phyloP scores from a whole-genome alignment of 2,797 vertebrate genomes.

The Muscicapa striata region DNA sequence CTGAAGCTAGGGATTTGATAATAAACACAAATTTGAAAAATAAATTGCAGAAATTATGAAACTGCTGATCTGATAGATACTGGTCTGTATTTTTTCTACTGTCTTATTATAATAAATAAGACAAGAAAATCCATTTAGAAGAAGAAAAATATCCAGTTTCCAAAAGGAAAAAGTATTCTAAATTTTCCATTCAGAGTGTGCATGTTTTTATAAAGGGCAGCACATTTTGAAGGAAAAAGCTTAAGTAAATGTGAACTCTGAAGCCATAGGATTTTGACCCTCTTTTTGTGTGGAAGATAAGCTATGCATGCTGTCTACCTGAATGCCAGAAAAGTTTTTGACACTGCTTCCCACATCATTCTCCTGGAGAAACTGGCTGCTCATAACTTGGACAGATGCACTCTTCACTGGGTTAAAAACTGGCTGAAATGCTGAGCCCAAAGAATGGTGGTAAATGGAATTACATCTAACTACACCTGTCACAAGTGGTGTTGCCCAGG shows the following conservation, averaged over 20 bases:
- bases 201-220: background rate
- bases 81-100: background rate
- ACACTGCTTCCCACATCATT: background rate
- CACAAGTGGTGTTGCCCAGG: background rate
- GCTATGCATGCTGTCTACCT: background rate
- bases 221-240: background rate
- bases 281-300: background rate
- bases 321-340: background rate
- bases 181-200: background rate
- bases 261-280: background rate
- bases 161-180: background rate
- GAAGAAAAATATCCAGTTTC: background rate
- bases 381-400: too few relatives aligned
- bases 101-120: background rate
- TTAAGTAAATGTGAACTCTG: background rate
- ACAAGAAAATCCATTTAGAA: background rate
- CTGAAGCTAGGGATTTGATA: background rate
- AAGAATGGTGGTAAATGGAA: background rate
- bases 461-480: background rate
- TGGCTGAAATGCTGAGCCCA: background rate
- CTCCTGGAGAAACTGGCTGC: background rate
- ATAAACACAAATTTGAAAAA: background rate
- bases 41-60: background rate
- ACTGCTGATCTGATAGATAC: background rate
- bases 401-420: background rate